These are phyloP conservation scores for Neotragus moschatus DNA, from an alignment of 2,113 vertebrate genomes.

Conservation along the genomic window DNA sequence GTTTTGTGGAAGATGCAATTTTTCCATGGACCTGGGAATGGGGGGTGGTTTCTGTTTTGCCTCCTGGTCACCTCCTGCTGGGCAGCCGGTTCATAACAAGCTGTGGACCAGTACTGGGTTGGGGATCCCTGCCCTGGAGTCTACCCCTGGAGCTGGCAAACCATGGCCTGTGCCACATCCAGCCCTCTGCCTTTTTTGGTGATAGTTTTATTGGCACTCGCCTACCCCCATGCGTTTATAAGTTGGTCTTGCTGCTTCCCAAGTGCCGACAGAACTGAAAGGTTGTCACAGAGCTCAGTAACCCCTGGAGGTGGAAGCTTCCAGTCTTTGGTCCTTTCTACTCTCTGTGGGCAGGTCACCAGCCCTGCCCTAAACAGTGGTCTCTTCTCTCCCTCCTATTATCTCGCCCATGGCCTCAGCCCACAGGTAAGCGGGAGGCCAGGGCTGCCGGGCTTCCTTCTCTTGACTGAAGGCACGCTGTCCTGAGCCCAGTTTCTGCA, in stretches of 20 bases:
- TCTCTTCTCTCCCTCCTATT: background rate
- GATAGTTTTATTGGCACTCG: background rate
- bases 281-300: background rate
- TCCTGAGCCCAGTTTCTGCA: background rate
- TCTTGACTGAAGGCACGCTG: fast-evolving
- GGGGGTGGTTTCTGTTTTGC: background rate
- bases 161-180: fast-evolving
- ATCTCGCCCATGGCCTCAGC: fast-evolving
- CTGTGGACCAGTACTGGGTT: background rate
- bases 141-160: background rate
- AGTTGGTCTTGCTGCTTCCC: background rate
- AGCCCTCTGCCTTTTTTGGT: background rate
- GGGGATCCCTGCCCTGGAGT: background rate
- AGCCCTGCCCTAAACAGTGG: background rate
- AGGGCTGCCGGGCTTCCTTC: background rate
- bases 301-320: background rate
- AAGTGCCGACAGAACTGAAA: background rate
- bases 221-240: fast-evolving
- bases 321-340: background rate
- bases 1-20: background rate
- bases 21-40: background rate
- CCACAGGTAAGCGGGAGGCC: background rate
- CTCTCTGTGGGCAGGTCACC: background rate
- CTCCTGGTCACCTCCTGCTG: background rate
- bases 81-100: background rate